A percentile compares a stretch with the other conserved stretches of the same genome.
These are phyloP conservation scores for Phyllotis vaccarum DNA, from an alignment of 2,797 vertebrate species.

Conservation along the genomic window DNA sequence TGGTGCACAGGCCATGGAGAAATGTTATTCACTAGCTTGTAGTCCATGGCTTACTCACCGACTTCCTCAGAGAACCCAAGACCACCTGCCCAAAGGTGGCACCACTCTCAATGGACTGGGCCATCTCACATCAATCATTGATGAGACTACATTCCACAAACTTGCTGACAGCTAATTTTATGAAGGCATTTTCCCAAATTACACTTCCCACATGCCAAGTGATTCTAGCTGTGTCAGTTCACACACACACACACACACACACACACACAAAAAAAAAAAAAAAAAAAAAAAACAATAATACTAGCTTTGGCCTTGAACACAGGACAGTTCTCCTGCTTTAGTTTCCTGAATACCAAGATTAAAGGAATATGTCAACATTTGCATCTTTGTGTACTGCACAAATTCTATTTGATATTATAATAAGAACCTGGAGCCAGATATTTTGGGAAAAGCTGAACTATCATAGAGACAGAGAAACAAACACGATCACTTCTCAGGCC, in stretches of 20 bases:
- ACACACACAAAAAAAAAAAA: too few species aligned
- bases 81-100: not conserved
- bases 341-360: not conserved
- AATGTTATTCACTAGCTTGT: too few species aligned
- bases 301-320: not conserved
- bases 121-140: too few species aligned
- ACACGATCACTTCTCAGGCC: too few species aligned
- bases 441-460: too few species aligned
- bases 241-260: too few species aligned
- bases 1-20: not conserved
- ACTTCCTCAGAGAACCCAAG: not conserved
- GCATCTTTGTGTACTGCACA: not conserved
- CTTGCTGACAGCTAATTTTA: too few species aligned
- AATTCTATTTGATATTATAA: too few species aligned
- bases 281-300: not conserved
- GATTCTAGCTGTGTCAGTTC: too few species aligned
- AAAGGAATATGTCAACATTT: not conserved
- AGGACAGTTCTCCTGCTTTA: not conserved
- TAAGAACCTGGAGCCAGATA: too few species aligned
- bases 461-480: too few species aligned
- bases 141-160: not conserved
- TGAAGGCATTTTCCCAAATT: not conserved
- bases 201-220: too few species aligned
- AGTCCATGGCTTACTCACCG: not conserved
- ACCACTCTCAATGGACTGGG: not conserved